Percentiles rank a stretch among this genome's conserved stretches.
These are phyloP conservation scores for Dascyllus trimaculatus DNA, from an alignment of 2,113 vertebrate genomes.

Conservation along the genomic window DNA sequence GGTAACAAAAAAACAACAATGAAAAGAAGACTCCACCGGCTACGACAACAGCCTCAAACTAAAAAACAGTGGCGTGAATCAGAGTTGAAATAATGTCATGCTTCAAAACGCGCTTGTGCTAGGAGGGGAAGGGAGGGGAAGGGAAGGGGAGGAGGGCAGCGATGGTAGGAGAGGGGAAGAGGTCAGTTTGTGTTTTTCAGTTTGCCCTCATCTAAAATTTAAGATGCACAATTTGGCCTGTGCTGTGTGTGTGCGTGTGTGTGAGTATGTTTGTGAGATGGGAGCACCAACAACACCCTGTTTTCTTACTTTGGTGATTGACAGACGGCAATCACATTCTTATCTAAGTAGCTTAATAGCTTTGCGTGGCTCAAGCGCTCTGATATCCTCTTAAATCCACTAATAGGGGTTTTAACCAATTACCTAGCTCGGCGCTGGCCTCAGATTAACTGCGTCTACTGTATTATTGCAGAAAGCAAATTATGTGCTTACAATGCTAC, in stretches of 20 bases:
- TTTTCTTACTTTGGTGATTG: conserved; percentile 73
- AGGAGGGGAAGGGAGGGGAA: conserved; percentile 20
- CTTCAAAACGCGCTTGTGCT: conserved; percentile 78
- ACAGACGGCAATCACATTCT: conserved; percentile 76
- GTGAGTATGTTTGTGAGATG: conserved; percentile 37
- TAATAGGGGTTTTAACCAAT: conserved; percentile 79
- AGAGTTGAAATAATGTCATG: conserved; percentile 81
- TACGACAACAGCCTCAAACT: conserved; percentile 72
- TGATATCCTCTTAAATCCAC: conserved; percentile 77
- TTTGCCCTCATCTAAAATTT: conserved; percentile 40
- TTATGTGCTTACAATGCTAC: conserved; percentile 67
- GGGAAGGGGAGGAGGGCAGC: background rate
- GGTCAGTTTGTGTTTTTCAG: conserved; percentile 45
- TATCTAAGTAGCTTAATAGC: conserved; percentile 82
- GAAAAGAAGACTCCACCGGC: conserved; percentile 61
- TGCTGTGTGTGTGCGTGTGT: conserved; percentile 22
- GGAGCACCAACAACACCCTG: conserved; percentile 40
- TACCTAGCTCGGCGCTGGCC: conserved; percentile 66
- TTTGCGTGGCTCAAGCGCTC: conserved; percentile 72
- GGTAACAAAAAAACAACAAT: conserved; percentile 58
- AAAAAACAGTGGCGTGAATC: conserved; percentile 76
- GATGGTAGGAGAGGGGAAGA: conserved; percentile 27
- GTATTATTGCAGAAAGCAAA: conserved; percentile 67
- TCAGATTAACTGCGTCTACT: conserved; percentile 65
- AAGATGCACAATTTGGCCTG: conserved; percentile 15